Conservation (phyloP, 2,797 vertebrate species). For the Fringilla coelebs region DNA sequence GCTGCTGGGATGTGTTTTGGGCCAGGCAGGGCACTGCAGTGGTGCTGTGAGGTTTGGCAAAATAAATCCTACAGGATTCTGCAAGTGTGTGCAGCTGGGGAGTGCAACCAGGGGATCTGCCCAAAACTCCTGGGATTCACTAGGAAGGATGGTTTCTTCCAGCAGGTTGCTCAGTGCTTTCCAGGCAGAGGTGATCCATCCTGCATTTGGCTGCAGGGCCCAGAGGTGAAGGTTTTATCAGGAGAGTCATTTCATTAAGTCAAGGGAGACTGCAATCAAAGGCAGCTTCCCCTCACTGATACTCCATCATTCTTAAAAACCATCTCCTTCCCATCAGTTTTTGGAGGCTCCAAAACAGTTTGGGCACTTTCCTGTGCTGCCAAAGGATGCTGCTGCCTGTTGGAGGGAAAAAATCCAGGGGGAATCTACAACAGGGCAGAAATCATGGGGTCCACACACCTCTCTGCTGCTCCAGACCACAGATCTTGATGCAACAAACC, state of each 20-base stretch:
- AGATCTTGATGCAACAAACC: neutral
- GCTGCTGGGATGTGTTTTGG: neutral
- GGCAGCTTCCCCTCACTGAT: neutral
- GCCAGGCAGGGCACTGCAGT: neutral
- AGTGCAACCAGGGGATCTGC: neutral
- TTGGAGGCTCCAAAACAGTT: neutral
- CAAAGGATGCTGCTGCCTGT: neutral
- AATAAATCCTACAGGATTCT: neutral
- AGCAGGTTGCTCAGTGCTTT: neutral
- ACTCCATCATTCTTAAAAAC: neutral
- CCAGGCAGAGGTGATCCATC: rapidly evolving
- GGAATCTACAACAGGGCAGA: neutral
- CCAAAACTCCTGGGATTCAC: neutral
- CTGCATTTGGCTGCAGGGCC: neutral
- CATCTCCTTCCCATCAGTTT: rapidly evolving
- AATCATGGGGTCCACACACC: neutral
- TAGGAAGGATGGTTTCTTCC: neutral
- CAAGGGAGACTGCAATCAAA: neutral
- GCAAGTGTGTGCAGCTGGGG: neutral
- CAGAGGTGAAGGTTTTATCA: neutral
- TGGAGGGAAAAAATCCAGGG: neutral
- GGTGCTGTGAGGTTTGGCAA: neutral
- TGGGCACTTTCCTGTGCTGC: neutral
- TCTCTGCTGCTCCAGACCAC: neutral
- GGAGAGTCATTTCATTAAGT: neutral